Evolutionary conservation across 35 echinoderm and acorn worm species (phyloP).

Genomic region (Apostichopus californicus): DNA sequence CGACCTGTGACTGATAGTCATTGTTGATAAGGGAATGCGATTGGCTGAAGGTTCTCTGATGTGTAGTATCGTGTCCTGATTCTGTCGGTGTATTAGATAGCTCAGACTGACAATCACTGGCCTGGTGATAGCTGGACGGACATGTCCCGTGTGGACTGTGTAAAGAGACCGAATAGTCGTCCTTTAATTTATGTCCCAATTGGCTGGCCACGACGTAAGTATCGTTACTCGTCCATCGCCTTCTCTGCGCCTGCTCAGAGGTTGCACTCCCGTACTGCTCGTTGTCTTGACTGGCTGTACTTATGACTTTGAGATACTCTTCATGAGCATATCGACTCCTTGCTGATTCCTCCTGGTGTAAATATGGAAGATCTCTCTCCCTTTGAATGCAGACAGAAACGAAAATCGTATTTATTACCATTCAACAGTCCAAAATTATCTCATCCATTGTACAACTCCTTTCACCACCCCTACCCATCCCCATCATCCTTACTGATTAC

Average conservation of each 20-base stretch:
- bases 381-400: slow-evolving; percentile 53
- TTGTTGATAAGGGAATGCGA: slow-evolving; percentile 35
- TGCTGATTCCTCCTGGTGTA: slow-evolving; percentile 76
- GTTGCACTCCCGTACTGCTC: slow-evolving; percentile 35
- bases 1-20: slow-evolving; percentile 28
- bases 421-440: too few relatives aligned
- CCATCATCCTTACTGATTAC: too few relatives aligned
- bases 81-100: slow-evolving; percentile 51
- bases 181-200: slow-evolving; percentile 71
- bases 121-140: slow-evolving; percentile 92
- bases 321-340: slow-evolving; percentile 84
- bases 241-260: slow-evolving; percentile 58
- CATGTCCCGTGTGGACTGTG: slow-evolving; percentile 90
- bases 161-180: slow-evolving; percentile 87
- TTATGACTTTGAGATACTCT: slow-evolving; percentile 78
- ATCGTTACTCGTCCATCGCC: slow-evolving; percentile 91
- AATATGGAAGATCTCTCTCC: slow-evolving; percentile 80
- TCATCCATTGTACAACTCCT: too few relatives aligned
- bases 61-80: slow-evolving; percentile 47
- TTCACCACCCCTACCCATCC: too few relatives aligned
- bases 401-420: neutral
- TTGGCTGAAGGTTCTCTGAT: slow-evolving; percentile 36
- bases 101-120: slow-evolving; percentile 70
- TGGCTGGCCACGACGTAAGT: slow-evolving; percentile 91
- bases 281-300: slow-evolving; percentile 29